Evolutionary conservation across 1,140 invertebrate species (phyloP), one percentile per base, ranked within the genome.

Genomic region (Drosophila kurseongensis): DNA sequence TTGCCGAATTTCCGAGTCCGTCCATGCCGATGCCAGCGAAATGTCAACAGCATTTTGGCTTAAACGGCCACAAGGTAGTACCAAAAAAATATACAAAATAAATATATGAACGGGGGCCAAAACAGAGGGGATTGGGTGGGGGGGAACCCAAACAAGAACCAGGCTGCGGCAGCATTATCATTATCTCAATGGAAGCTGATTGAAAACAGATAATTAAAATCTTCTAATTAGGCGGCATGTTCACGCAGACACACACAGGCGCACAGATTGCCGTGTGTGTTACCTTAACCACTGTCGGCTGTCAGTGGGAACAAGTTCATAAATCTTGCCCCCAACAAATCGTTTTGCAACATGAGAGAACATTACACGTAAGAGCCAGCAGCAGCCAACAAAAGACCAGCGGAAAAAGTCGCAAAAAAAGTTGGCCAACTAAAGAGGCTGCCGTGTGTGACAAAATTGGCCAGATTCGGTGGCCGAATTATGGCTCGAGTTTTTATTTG

Each of bases 291-390:
- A 91, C 79, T 91, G 89, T 91, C 89, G 84, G 78, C 78, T 91
- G 89, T 91, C 89, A 89, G 71, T 42, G 66, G 75, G 81, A 91
- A 91, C 89, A 91, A 91, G 89, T 81, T 91, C 89, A 91, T 91
- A 91, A 91, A 91, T 91, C 89, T 91, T 91, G 75, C 63, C 63
- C 66, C 84, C 81, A 89, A 90, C 89, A 91, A 91, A 91, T 91
- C 89, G 84, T 89, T 89, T 89, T 90, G 85, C 85, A 86, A 86
- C 83, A 86, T 86, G 83, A 72, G 78, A 79, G 83, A 88, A 86
- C 83, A 88, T 86, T 86, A 83, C 83, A 86, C 36, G 82, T 76
- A 76, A 75, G 47, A 66, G 62, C 56, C 55, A 62, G 27, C 29
- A 32, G 40, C 42, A 16, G 42, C 50, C 75, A 60, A 48, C 57